These are phyloP conservation scores for Epizoanthus ramosus DNA, from an alignment of 92 coral and sea anemone genomes.

Conservation along the genomic window DNA sequence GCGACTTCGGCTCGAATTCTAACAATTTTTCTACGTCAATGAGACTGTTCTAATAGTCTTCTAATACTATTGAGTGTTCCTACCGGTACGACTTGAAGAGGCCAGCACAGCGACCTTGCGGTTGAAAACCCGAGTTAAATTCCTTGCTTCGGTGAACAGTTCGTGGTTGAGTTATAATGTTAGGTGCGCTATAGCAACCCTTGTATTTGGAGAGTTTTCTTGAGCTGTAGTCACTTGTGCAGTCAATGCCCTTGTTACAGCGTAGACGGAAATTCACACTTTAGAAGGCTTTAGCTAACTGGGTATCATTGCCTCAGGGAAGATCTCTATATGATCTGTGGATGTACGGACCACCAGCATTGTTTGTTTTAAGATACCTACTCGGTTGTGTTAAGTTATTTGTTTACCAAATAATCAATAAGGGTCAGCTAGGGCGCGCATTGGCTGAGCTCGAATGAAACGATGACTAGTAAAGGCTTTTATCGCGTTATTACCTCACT, in stretches of 20 bases:
- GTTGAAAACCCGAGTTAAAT: neutral
- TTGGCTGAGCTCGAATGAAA: slow-evolving; percentile 23
- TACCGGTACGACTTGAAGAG: no score
- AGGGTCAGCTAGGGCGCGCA: slow-evolving; percentile 69
- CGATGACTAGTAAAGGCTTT: slow-evolving; percentile 36
- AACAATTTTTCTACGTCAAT: no score
- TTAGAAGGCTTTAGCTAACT: slow-evolving; percentile 16
- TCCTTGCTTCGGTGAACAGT: neutral
- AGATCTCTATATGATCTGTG: slow-evolving; percentile 25
- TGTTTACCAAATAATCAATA: slow-evolving; percentile 91
- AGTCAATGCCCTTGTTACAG: neutral
- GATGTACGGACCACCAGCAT: slow-evolving; percentile 78
- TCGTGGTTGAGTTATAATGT: neutral
- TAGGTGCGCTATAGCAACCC: neutral
- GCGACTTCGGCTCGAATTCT: neutral
- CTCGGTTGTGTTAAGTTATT: slow-evolving; percentile 89
- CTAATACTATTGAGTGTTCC: no score
- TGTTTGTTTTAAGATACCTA: slow-evolving; percentile 81
- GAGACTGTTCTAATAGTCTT: no score
- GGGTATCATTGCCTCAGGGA: slow-evolving; percentile 19
- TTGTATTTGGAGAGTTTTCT: neutral
- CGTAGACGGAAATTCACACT: slow-evolving; percentile 23
- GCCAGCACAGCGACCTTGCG: no score
- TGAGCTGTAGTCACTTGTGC: neutral
- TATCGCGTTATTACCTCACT: slow-evolving; percentile 32